A percentile compares a stretch with the other conserved stretches of the same genome.
Conservation (phyloP, 92 coral and sea anemone species). For the Montipora capitata region DNA sequence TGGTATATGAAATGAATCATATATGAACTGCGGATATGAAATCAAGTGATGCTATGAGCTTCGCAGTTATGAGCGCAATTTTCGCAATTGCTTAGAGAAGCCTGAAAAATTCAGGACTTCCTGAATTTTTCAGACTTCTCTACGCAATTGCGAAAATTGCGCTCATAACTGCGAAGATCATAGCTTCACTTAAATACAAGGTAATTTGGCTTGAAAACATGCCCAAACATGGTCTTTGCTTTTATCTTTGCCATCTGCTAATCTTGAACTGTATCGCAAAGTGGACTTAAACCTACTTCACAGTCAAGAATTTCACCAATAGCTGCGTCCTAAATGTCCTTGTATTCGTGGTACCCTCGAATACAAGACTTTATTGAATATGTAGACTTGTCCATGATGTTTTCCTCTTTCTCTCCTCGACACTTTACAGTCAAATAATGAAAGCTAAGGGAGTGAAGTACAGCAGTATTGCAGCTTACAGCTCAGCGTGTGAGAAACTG, state of each 20-base stretch:
- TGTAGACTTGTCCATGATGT: slow-evolving; percentile 50
- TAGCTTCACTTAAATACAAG: no score
- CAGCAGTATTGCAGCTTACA: slow-evolving; percentile 40
- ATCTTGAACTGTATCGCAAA: no score
- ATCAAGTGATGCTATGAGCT: no score
- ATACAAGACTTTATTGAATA: slow-evolving; percentile 34
- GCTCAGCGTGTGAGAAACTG: slow-evolving; percentile 43
- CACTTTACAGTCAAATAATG: slow-evolving; percentile 33
- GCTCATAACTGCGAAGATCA: no score
- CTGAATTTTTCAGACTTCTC: no score
- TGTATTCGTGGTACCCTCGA: slow-evolving; percentile 58
- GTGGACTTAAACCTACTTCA: slow-evolving; percentile 51
- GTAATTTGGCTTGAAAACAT: slow-evolving; percentile 39
- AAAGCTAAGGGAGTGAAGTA: slow-evolving; percentile 23
- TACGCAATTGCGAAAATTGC: no score
- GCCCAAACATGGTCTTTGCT: slow-evolving; percentile 39
- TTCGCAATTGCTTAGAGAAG: no score
- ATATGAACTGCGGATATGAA: no score
- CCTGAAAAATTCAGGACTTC: no score
- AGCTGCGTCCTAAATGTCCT: slow-evolving; percentile 35
- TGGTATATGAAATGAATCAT: no score
- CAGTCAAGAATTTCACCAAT: slow-evolving; percentile 22
- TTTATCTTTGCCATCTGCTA: slow-evolving; percentile 1
- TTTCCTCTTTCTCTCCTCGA: slow-evolving; percentile 39
- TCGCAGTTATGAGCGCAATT: no score